Evolutionary conservation across 2,888 invertebrate species (phyloP), one percentile per base, ranked within the genome.

Genomic region (Heliconius hortense): DNA sequence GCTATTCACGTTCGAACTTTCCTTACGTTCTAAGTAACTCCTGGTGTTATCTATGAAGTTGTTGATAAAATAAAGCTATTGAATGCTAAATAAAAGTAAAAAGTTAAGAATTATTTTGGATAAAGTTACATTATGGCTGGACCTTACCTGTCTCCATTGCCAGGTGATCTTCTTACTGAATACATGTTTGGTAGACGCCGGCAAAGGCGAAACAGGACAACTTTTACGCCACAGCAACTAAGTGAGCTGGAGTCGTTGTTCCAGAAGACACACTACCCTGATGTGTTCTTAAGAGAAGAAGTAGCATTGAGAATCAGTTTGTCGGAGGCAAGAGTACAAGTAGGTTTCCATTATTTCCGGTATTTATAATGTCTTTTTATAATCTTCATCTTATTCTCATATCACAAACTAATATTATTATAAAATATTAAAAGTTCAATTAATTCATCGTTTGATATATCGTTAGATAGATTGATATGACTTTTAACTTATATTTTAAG

Each of bases 231-330:
- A 1, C 98, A 98, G 88, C 98, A 98, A 90, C 94, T 98, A 69
- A 97, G 97, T 86, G 98, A 98, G 86, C 90, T 98, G 84, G 98
- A 98, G 88, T 96, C 97, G 0, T 95, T 98, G 31, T 98, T 98
- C 90, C 98, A 98, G 89, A 98, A 98, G 90, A 98, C 98, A 0
- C 98, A 98, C 85, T 98, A 98, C 88, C 98, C 98, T 10, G 98
- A 98, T 85, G 98, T 98, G 31, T 96, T 96, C 84, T 90, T 97
- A 75, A 95, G 98, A 82, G 98, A 98, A 89, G 98, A 98, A 91
- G 97, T 98, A 13, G 98, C 98, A 0, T 90, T 98, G 77, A 95
- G 98, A 87, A 98, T 98, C 83, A 98, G 97, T 86, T 94, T 98
- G 11, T 98, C 98, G 2, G 98, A 98, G 92, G 98, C 98, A 68